Percentiles rank a stretch among this genome's conserved stretches.
Evolutionary conservation across 2,797 vertebrate species (phyloP).

Genomic region (Alosa sapidissima): DNA sequence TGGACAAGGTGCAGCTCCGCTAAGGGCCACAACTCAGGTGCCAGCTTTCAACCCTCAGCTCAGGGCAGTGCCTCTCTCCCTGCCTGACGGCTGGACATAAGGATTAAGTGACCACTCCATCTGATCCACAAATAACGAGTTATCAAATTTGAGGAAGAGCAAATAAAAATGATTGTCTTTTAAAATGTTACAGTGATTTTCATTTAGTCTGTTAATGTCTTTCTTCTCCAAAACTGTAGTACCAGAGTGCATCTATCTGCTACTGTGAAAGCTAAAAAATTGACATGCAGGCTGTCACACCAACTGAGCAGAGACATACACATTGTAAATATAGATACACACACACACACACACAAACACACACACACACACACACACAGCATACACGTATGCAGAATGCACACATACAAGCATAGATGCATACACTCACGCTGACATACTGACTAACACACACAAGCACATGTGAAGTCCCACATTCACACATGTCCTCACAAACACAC

Average conservation of each 20-base stretch:
- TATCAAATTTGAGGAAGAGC: not conserved
- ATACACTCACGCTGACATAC: not conserved
- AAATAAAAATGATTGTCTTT: not conserved
- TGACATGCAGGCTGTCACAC: conserved; percentile 42
- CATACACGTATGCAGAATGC: not conserved
- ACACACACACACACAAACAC: conserved; percentile 24
- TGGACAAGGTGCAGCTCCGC: conserved; percentile 28
- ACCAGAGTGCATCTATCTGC: too few species aligned
- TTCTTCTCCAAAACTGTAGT: not conserved
- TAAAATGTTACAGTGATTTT: not conserved
- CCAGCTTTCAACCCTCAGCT: not conserved
- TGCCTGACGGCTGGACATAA: not conserved
- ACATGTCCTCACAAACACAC: not conserved
- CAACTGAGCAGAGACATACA: conserved; percentile 25
- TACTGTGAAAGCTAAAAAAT: conserved; percentile 25
- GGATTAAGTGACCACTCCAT: not conserved
- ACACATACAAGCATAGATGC: not conserved
- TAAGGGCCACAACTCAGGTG: not conserved
- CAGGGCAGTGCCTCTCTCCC: not conserved
- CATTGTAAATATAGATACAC: not conserved
- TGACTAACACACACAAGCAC: not conserved
- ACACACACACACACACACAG: not conserved
- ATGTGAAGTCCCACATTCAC: not conserved
- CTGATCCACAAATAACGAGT: not conserved
- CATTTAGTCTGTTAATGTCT: not conserved